Evolutionary conservation across 2,888 invertebrate genomes (phyloP).

Genomic region (Thysanoteuthis rhombus): DNA sequence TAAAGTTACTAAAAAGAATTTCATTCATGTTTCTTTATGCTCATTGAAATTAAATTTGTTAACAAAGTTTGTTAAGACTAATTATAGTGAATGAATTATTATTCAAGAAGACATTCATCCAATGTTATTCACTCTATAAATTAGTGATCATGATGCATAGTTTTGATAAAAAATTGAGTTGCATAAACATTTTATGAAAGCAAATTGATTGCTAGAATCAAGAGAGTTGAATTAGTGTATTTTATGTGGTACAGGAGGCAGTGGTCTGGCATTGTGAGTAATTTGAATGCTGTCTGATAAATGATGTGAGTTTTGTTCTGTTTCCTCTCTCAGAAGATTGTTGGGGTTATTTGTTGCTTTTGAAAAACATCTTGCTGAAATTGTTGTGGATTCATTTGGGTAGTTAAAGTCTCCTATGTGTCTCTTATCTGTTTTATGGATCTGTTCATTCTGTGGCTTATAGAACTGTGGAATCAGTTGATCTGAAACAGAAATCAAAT

Average conservation of each 20-base stretch:
- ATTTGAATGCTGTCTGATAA: background rate
- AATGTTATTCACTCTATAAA: too few relatives aligned
- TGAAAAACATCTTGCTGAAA: background rate
- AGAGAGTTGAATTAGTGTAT: background rate
- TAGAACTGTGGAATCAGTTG: background rate
- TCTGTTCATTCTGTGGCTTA: background rate
- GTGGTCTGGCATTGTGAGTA: background rate
- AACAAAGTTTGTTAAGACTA: too few relatives aligned
- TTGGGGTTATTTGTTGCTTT: background rate
- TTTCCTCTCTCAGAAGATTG: background rate
- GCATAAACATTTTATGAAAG: too few relatives aligned
- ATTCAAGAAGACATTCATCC: too few relatives aligned
- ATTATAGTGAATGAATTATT: too few relatives aligned
- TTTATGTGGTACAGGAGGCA: background rate
- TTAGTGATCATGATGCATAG: too few relatives aligned
- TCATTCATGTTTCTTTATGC: too few relatives aligned
- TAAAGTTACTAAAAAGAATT: too few relatives aligned
- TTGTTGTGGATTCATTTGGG: conserved; percentile 12
- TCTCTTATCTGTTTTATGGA: background rate
- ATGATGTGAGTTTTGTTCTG: background rate
- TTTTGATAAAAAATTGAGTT: too few relatives aligned
- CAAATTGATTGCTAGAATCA: too few relatives aligned
- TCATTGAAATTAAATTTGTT: too few relatives aligned
- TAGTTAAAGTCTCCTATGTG: background rate
- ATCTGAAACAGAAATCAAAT: background rate